Conservation (phyloP, 1,140 invertebrate species). For the Halesus radiatus region DNA sequence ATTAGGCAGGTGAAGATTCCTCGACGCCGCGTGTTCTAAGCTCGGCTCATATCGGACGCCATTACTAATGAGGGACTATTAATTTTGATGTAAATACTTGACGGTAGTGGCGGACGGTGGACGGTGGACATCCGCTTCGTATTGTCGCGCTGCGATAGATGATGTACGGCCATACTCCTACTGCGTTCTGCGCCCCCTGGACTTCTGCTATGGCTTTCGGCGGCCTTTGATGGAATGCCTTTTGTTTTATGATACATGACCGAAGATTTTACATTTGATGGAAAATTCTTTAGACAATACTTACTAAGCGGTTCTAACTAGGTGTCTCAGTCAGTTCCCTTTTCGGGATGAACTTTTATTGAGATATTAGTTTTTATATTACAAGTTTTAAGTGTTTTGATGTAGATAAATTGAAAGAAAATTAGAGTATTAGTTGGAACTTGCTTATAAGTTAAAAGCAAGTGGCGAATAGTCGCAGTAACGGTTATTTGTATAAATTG, state of each 20-base stretch:
- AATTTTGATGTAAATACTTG: conserved; percentile 38
- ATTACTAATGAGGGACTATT: conserved; percentile 48
- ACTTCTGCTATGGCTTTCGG: background rate
- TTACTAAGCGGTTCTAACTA: too few relatives aligned
- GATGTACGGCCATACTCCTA: background rate
- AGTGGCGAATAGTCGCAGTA: too few relatives aligned
- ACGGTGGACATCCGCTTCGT: background rate
- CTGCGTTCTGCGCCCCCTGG: background rate
- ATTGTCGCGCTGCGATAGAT: background rate
- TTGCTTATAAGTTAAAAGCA: too few relatives aligned
- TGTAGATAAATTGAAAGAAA: too few relatives aligned
- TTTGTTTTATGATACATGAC: conserved; percentile 28
- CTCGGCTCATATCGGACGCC: conserved; percentile 10
- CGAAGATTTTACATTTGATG: too few relatives aligned
- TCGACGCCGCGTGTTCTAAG: conserved; percentile 50
- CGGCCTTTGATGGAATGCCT: conserved; percentile 32
- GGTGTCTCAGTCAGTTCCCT: too few relatives aligned
- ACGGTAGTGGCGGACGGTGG: background rate
- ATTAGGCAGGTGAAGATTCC: conserved; percentile 56
- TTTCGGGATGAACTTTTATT: too few relatives aligned
- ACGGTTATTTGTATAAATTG: too few relatives aligned
- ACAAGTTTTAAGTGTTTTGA: too few relatives aligned
- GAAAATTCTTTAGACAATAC: too few relatives aligned
- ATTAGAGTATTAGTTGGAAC: too few relatives aligned
- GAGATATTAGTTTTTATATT: too few relatives aligned